Evolutionary conservation across 2,113 vertebrate species (phyloP).

Genomic region (Oxyruncus cristatus): DNA sequence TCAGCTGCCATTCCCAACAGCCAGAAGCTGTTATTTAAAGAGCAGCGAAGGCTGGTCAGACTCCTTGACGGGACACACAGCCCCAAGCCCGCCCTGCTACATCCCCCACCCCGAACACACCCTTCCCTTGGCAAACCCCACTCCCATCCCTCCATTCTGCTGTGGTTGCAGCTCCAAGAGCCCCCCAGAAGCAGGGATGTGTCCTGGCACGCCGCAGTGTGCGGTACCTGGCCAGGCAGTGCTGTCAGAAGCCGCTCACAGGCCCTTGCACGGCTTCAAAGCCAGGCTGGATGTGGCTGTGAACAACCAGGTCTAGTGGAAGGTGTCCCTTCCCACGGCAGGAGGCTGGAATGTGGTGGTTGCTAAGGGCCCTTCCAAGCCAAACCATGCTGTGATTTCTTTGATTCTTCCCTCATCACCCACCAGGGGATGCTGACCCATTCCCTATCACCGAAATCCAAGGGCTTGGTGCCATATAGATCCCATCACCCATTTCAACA

Average conservation of each 20-base stretch:
- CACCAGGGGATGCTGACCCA: background rate
- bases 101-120: rapidly evolving
- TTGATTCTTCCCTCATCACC: background rate
- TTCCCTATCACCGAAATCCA: rapidly evolving
- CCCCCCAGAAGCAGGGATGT: rapidly evolving
- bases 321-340: background rate
- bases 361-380: background rate
- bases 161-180: background rate
- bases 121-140: rapidly evolving
- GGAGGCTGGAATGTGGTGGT: background rate
- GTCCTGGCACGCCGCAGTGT: rapidly evolving
- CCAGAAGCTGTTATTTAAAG: background rate
- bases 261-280: background rate
- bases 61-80: background rate
- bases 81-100: background rate
- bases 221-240: no score
- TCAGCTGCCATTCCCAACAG: background rate
- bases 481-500: background rate
- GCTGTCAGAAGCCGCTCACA: rapidly evolving
- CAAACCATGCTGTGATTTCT: background rate
- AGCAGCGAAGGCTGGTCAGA: rapidly evolving
- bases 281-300: background rate
- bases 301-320: background rate
- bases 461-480: rapidly evolving
- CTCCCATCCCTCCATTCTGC: background rate